These are phyloP conservation scores for Chrysaora quinquecirrha DNA, from an alignment of 30 jellyfish, hydroid and myxozoan species.

Conservation along the genomic window DNA sequence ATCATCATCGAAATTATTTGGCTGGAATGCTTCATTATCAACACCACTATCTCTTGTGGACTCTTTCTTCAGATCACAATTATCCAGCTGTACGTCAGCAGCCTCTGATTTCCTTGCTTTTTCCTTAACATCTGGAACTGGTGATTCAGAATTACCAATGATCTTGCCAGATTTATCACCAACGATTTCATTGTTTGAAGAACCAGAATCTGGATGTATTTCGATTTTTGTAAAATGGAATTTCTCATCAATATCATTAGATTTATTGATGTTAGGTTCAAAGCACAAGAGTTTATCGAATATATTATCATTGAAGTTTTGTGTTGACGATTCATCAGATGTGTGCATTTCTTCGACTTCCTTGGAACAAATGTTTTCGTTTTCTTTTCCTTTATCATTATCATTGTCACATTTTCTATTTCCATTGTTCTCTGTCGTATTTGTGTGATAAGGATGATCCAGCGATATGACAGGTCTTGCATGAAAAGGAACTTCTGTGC, in stretches of 20 bases:
- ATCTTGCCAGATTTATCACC: not conserved
- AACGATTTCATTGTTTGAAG: not conserved
- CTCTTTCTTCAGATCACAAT: not conserved
- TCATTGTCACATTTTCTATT: not conserved
- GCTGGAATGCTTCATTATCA: not conserved
- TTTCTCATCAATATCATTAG: not conserved
- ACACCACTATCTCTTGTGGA: not conserved
- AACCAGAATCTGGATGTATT: no score
- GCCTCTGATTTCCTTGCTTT: constrained; percentile 22
- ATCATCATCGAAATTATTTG: constrained; percentile 29
- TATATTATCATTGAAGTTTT: not conserved
- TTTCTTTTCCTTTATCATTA: not conserved
- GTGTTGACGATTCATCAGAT: no score
- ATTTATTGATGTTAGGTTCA: constrained; percentile 24
- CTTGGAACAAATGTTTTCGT: not conserved
- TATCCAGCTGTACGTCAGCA: not conserved
- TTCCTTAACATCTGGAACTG: not conserved
- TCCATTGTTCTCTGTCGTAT: not conserved
- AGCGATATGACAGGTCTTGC: constrained; percentile 9
- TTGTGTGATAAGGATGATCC: constrained; percentile 40
- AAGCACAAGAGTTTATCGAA: constrained; percentile 50
- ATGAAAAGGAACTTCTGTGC: constrained; percentile 7
- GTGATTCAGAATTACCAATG: not conserved
- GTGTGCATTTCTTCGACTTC: not conserved
- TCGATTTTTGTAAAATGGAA: not conserved